Conservation (phyloP, 1,140 invertebrate genomes). For the Hermatobates lingyangjiaoensis region DNA sequence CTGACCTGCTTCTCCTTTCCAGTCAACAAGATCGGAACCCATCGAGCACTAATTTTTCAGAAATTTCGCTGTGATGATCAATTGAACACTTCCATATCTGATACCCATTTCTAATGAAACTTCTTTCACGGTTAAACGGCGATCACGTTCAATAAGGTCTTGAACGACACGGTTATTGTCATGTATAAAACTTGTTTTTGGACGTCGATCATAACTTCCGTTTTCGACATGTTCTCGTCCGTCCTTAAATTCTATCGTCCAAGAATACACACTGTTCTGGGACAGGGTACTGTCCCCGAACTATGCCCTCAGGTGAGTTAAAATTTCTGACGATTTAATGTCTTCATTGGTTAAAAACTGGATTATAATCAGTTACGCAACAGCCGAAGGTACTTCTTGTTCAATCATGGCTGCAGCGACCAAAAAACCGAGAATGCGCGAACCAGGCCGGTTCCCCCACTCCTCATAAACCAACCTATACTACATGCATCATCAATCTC, state of each 20-base stretch:
- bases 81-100: neutral
- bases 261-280: neutral
- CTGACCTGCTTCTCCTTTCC: neutral
- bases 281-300: conserved; percentile 6
- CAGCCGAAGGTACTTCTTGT: neutral
- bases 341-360: conserved; percentile 1
- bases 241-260: conserved; percentile 1
- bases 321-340: neutral
- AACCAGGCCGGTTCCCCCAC: neutral
- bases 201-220: conserved; percentile 2
- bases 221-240: conserved; percentile 3
- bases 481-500: neutral
- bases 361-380: neutral
- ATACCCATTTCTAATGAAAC: neutral
- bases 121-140: neutral
- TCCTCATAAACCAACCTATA: neutral
- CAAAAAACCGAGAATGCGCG: neutral
- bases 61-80: conserved; percentile 1
- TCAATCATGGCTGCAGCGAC: neutral
- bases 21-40: neutral
- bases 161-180: conserved; percentile 1
- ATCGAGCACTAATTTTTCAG: conserved; percentile 3
- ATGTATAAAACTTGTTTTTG: conserved; percentile 1
- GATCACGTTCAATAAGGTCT: conserved; percentile 5
- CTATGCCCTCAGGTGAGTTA: conserved; percentile 2